A percentile compares a stretch with the other conserved stretches of the same genome.
phyloP scores from a whole-genome alignment of 1,140 invertebrate species.

The Drosophila quadrilineata region DNA sequence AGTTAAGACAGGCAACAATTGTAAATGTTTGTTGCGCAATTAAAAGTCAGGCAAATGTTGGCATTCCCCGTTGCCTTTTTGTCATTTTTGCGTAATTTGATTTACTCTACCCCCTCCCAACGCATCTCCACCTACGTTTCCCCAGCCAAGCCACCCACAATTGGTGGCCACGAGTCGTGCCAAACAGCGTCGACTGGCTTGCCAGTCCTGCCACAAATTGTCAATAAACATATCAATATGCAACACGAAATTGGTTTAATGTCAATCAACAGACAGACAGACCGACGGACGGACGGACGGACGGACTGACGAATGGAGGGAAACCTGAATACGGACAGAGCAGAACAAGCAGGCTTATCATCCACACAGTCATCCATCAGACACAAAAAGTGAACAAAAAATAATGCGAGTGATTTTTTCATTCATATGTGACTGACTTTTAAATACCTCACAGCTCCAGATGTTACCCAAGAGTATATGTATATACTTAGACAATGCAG shows the following conservation, averaged over 20 bases:
- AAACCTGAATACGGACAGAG: background rate
- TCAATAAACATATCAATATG: constrained; percentile 72
- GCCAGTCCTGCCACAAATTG: constrained; percentile 47
- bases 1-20: constrained; percentile 75
- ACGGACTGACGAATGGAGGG: too few species aligned
- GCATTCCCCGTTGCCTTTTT: constrained; percentile 37
- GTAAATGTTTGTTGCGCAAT: constrained; percentile 77
- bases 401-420: background rate
- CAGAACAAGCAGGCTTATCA: constrained; percentile 24
- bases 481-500: too few species aligned
- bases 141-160: constrained; percentile 12
- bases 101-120: constrained; percentile 61
- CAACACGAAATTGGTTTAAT: constrained; percentile 63
- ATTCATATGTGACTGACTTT: too few species aligned
- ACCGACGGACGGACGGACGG: background rate
- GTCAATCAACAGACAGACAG: constrained; percentile 51
- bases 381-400: constrained; percentile 9
- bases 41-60: constrained; percentile 60
- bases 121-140: too few species aligned
- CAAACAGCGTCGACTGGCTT: background rate
- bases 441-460: too few species aligned
- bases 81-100: constrained; percentile 59
- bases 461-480: too few species aligned
- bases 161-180: background rate
- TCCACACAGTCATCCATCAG: constrained; percentile 38